Evolutionary conservation across 2,113 vertebrate species (phyloP), one percentile per base, ranked within the genome.

Genomic region (Caranx melampygus): DNA sequence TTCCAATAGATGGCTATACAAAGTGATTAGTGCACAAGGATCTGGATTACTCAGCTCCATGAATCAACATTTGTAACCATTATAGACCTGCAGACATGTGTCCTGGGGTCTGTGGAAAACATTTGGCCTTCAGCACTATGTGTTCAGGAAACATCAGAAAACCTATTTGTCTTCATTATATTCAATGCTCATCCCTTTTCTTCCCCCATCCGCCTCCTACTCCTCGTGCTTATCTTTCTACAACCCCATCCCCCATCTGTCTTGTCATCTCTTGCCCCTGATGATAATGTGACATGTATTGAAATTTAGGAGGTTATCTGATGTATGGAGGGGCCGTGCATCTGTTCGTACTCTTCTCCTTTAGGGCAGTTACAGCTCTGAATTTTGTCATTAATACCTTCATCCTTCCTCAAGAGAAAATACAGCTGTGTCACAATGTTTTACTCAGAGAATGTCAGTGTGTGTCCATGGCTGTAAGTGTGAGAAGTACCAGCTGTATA

Each of bases 121-220:
- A 75, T 63, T 66, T 69, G 74, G 51, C 73, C 72, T 87, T 82
- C 64, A 40, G 44, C 14, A 3, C 31, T 15, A 58, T 26, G 47
- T 54, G 40, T 82, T 83, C 77, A 77, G 79, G 59, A 77, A 72
- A 52, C 77, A 60, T 65, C 0, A n/a, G 70, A 42, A 70, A 76
- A 69, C 33, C 57, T 16, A 81, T 88, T 79, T 59, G 42, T 89
- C 82, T 83, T 81, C 75, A 76, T 90, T 87, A 81, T 51, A 21
- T 62, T 44, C 51, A 3, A 6, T 16, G 13, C 60, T 78, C 58
- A 33, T 77, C 73, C 0, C 16, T n/a, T 73, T 45, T 65, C 40
- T 52, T 81, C 33, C 21, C 13, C 51, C 9, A 61, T 14, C 49
- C 9, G 61, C 26, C 18, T 71, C 31, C 9, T 57, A 7, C 2